Evolutionary conservation across 2,888 invertebrate species (phyloP), one percentile per base, ranked within the genome.

Genomic region (Cantharis nigra): DNA sequence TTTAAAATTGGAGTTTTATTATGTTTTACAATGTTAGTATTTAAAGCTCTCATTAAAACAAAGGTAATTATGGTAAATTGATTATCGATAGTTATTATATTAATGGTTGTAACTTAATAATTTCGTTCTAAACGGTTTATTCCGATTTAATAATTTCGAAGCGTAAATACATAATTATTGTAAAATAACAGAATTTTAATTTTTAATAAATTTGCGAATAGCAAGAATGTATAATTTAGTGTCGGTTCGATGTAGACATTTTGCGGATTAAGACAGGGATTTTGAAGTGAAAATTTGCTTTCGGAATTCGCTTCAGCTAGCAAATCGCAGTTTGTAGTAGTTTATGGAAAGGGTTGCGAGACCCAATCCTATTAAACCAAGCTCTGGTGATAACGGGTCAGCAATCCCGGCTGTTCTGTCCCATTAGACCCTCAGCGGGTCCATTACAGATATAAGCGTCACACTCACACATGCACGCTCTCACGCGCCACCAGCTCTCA

Each of bases 371-470:
- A 85, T 86, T 86, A 86, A 85, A 83, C 83, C 84, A 81, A 83
- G 82, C 80, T 82, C 82, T 81, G 83, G 85, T 82, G 85, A 86
- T 86, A 86, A 86, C 86, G 86, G 86, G 85, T 86, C 86, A 86
- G 85, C 86, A 86, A 86, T 85, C 85, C 85, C 82, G 84, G 82
- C 83, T 84, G 85, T 85, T 85, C 85, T 85, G 83, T 83, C 82
- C 85, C 85, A 86, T 86, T 85, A 85, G 84, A 84, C 82, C 83
- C 81, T 80, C 80, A 82, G 83, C 82, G 84, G 85, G 84, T 84
- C 84, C 84, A 84, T 84, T 84, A 84, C 81, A 80, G 79, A 74
- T 78, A 77, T 74, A 72, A 74, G 78, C 78, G 78, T 78, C 78
- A 76, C 80, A 74, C 78, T 72, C 80, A 69, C 75, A 75, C 71